phyloP scores from a whole-genome alignment of 1,140 invertebrate species.

The Macrosteles quadrilineatus region DNA sequence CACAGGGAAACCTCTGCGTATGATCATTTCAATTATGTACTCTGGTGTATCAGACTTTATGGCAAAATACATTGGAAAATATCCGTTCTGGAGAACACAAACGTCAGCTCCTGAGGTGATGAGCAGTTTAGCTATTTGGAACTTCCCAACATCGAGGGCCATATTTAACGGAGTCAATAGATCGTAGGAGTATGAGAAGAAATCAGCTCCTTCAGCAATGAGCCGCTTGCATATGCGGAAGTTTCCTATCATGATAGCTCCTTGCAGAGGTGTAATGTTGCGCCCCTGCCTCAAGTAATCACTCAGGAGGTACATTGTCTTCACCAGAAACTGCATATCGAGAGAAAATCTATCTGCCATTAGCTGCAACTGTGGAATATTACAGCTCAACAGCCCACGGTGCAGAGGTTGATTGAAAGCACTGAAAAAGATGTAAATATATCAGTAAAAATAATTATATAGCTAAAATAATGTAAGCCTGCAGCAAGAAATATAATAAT shows the following conservation, averaged over 20 bases:
- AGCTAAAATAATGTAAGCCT: no score
- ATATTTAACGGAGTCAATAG: not conserved
- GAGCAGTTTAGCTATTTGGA: not conserved
- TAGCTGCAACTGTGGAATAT: no score
- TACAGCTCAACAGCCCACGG: no score
- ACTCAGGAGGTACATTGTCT: not conserved
- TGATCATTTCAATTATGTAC: not conserved
- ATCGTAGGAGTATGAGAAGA: not conserved
- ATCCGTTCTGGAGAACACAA: not conserved
- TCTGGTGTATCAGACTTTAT: not conserved
- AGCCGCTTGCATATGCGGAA: not conserved
- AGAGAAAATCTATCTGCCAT: no score
- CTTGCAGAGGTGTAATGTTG: not conserved
- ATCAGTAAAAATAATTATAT: no score
- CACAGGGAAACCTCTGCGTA: not conserved
- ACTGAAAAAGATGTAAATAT: no score
- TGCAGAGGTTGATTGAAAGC: no score
- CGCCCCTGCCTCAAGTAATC: not conserved
- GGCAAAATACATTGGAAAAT: not conserved
- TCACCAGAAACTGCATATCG: no score
- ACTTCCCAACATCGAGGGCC: not conserved
- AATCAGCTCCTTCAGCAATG: not conserved
- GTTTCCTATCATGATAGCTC: not conserved
- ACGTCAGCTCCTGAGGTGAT: conserved; percentile 3
- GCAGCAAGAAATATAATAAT: no score